Percentiles rank a stretch among this genome's conserved stretches.
Conservation (phyloP, 2,113 vertebrate species). For the Rhynchomys soricoides region DNA sequence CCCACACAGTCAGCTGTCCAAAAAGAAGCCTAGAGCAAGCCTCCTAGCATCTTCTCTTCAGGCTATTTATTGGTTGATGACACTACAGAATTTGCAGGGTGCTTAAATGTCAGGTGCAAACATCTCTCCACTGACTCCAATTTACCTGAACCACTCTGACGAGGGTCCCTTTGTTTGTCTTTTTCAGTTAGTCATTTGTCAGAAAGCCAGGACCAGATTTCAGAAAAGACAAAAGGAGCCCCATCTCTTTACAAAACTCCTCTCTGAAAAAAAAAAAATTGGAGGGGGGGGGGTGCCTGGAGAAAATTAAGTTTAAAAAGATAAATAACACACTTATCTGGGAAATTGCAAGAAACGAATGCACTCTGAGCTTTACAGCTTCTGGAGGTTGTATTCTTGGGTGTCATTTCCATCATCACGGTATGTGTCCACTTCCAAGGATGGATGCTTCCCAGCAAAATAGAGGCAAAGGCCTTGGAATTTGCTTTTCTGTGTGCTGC, state of each 20-base stretch:
- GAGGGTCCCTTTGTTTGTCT: conserved; percentile 15
- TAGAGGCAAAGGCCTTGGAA: conserved; percentile 1
- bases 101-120: conserved; percentile 20
- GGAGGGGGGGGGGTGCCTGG: neutral
- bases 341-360: conserved; percentile 26
- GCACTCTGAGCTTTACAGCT: neutral
- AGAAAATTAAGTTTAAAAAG: conserved; percentile 54
- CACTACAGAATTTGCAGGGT: conserved; percentile 49
- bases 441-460: conserved; percentile 4
- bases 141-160: conserved; percentile 29
- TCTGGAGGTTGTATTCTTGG: conserved; percentile 25
- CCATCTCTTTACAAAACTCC: neutral
- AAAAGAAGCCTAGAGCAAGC: conserved; percentile 22
- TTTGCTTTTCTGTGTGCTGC: neutral
- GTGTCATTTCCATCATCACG: conserved; percentile 31
- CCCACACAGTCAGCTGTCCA: neutral
- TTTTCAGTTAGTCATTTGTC: conserved; percentile 61
- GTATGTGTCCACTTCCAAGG: neutral
- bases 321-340: conserved; percentile 40
- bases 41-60: conserved; percentile 39
- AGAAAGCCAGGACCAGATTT: conserved; percentile 49
- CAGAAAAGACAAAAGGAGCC: neutral
- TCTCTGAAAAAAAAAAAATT: conserved; percentile 20
- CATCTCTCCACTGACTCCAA: conserved; percentile 39
- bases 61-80: conserved; percentile 41